These are phyloP conservation scores for Aplysia californica DNA, from an alignment of 1,140 invertebrate species.

Conservation along the genomic window DNA sequence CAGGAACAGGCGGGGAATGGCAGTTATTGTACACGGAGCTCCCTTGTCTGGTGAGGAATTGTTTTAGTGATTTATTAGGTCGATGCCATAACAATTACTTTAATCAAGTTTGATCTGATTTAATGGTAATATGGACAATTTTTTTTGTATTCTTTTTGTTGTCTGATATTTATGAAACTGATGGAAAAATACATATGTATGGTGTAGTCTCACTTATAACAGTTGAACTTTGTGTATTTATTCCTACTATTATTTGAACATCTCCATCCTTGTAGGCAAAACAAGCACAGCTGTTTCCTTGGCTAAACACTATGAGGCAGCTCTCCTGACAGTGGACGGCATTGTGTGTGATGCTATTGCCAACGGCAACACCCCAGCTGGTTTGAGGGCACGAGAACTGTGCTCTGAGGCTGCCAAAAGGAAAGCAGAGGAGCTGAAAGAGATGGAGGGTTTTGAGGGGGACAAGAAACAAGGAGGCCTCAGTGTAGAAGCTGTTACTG, in stretches of 20 bases:
- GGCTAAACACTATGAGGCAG: constrained; percentile 66
- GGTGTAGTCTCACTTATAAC: no score
- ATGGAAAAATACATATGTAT: no score
- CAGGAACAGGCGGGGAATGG: constrained; percentile 65
- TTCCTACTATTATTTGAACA: no score
- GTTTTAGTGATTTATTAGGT: not conserved
- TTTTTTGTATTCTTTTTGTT: constrained; percentile 18
- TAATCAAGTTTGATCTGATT: no score
- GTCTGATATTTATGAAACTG: not conserved
- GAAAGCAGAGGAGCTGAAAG: constrained; percentile 56
- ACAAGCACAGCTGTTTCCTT: constrained; percentile 57
- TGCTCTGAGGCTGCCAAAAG: constrained; percentile 64
- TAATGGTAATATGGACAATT: not conserved
- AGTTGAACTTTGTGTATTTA: no score
- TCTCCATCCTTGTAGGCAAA: no score
- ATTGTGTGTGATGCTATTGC: constrained; percentile 66
- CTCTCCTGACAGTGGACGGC: constrained; percentile 64
- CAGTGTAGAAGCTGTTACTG: constrained; percentile 65
- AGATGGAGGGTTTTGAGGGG: constrained; percentile 54
- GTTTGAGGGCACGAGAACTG: constrained; percentile 59
- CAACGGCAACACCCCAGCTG: constrained; percentile 60
- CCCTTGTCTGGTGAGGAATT: constrained; percentile 58
- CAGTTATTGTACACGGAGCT: constrained; percentile 66
- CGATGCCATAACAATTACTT: no score
- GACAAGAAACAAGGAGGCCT: constrained; percentile 59